Percentiles rank a stretch among this genome's conserved stretches.
Conservation (phyloP, 2,113 vertebrate genomes). For the Xiphorhynchus elegans region DNA sequence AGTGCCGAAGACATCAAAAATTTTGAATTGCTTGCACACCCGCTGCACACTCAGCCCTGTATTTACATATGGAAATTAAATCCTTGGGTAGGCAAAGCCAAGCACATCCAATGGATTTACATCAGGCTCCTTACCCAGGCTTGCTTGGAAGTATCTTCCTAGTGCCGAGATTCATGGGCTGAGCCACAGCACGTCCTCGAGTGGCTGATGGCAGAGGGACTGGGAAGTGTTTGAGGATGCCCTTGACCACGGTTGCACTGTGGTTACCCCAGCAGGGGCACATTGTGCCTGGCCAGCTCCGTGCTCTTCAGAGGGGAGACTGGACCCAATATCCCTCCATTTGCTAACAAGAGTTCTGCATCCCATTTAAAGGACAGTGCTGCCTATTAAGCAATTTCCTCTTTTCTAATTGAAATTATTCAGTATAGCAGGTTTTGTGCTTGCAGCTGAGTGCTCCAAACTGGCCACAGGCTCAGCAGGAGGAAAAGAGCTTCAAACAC, state of each 20-base stretch:
- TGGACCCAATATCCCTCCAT: background rate
- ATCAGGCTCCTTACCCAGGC: background rate
- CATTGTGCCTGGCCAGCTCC: rapidly evolving
- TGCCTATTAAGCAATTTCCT: slow-evolving; percentile 20
- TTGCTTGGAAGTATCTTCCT: background rate
- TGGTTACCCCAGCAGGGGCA: background rate
- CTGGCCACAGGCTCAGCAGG: background rate
- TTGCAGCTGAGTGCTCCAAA: background rate
- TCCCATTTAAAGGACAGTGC: background rate
- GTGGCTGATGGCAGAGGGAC: background rate
- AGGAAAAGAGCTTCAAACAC: background rate
- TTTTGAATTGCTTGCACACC: background rate
- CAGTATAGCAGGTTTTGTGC: background rate
- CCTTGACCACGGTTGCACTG: background rate
- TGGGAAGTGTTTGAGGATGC: background rate
- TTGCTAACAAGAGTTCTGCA: background rate
- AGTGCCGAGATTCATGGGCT: background rate
- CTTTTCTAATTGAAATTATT: slow-evolving; percentile 32
- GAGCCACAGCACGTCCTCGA: rapidly evolving
- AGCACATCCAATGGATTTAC: slow-evolving; percentile 41
- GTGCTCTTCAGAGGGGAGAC: rapidly evolving
- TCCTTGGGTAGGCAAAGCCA: slow-evolving; percentile 20
- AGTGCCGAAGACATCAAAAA: background rate
- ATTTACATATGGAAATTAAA: slow-evolving; percentile 52
- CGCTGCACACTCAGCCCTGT: background rate